A percentile compares a stretch with the other conserved stretches of the same genome.
These are phyloP conservation scores for Drosophila arawakana DNA, from an alignment of 1,140 invertebrate genomes.

Conservation along the genomic window DNA sequence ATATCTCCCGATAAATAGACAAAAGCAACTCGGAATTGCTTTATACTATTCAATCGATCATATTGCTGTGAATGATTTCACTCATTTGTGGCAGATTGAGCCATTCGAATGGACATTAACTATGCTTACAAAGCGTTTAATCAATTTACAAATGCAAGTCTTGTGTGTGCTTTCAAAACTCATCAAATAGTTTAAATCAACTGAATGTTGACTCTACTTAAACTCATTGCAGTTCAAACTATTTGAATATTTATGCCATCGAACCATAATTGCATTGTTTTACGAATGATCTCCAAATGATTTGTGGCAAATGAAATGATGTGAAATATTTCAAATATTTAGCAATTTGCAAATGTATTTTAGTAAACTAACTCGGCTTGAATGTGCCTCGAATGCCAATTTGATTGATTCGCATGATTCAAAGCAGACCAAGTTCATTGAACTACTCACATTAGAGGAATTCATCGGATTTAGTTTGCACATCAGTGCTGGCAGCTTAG, in stretches of 20 bases:
- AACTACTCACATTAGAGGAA: neutral
- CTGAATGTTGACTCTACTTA: neutral
- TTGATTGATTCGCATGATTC: slow-evolving; percentile 11
- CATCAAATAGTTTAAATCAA: neutral
- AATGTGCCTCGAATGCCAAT: neutral
- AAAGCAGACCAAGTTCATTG: neutral
- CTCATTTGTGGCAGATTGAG: slow-evolving; percentile 17
- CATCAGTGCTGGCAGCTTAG: too few species aligned
- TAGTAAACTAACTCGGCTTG: neutral
- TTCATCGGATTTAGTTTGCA: neutral
- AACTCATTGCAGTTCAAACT: too few species aligned
- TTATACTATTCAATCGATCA: slow-evolving; percentile 17
- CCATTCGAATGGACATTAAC: slow-evolving; percentile 1
- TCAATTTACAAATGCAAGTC: neutral
- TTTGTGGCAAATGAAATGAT: slow-evolving; percentile 1
- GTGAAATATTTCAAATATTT: neutral
- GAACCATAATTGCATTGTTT: too few species aligned
- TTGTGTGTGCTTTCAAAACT: neutral
- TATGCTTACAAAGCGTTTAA: neutral
- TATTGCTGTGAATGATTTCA: slow-evolving; percentile 18
- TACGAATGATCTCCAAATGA: neutral
- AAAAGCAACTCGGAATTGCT: slow-evolving; percentile 19
- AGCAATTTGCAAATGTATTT: neutral
- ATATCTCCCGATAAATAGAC: slow-evolving; percentile 23
- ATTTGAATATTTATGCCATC: too few species aligned